Evolutionary conservation across 2,888 invertebrate species (phyloP).

Genomic region (Eledone cirrhosa): DNA sequence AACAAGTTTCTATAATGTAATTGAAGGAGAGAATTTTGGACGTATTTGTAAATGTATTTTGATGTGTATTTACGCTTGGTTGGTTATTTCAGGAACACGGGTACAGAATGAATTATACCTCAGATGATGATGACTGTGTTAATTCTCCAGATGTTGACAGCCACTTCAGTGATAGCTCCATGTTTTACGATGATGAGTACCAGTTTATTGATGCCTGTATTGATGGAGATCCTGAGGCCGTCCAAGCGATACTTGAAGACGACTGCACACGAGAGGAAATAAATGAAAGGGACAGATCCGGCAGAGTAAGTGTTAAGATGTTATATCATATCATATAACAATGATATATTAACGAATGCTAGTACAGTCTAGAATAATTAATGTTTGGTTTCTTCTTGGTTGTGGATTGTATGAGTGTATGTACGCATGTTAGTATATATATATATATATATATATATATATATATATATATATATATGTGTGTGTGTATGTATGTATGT

Average conservation of each 20-base stretch:
- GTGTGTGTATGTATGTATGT: too few species aligned
- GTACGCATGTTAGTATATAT: too few species aligned
- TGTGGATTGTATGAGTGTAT: too few species aligned
- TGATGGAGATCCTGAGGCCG: slow-evolving; percentile 59
- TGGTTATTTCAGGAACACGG: slow-evolving; percentile 33
- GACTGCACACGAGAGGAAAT: slow-evolving; percentile 59
- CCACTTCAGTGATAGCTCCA: background rate
- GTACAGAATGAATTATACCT: slow-evolving; percentile 29
- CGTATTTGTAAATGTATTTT: background rate
- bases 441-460: too few species aligned
- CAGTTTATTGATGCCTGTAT: slow-evolving; percentile 60
- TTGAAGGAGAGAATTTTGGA: background rate
- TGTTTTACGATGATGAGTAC: slow-evolving; percentile 51
- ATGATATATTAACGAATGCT: background rate
- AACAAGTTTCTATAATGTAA: background rate
- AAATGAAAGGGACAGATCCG: slow-evolving; percentile 60
- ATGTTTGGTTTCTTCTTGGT: too few species aligned
- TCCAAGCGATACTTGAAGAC: slow-evolving; percentile 60
- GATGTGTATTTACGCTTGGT: slow-evolving; percentile 31
- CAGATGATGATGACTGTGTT: slow-evolving; percentile 32
- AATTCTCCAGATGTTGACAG: background rate
- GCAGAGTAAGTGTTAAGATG: slow-evolving; percentile 48
- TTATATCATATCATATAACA: background rate
- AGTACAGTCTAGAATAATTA: too few species aligned
- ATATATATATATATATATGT: too few species aligned